Base-by-base conservation (phyloP, 2,888 invertebrate species). In the Trissoscelio sp. region DNA sequence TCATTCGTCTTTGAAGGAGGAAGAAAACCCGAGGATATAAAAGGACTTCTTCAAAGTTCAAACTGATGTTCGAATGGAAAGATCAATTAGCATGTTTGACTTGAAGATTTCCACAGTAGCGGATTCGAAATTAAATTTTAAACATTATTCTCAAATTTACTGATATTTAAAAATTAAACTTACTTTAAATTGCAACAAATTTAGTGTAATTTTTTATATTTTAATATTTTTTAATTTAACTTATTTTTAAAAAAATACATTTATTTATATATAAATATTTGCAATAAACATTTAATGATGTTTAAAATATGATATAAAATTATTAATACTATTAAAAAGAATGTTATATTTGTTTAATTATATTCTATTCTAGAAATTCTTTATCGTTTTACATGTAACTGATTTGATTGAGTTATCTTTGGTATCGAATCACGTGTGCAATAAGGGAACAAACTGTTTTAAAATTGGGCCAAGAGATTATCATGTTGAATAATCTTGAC, bases 381-480 rank as follows among this genome's bases (percentile, higher is more conserved):
- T 24, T 48, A 34, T 58, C 42, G n/a, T 44, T 28, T 44, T 42
- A 42, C 12, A 18, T 46, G 6, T 48, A 28, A 48, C 16, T 18
- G 11, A 24, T 44, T 44, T 44, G 14, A 18, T 48, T 24, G 34
- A 16, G 16, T 14, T 60, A 72, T 72, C 48, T 70, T 28, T 34
- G 12, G n/a, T 53, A 53, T 53, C 31, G 20, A 62, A 73, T 62
- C 53, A 53, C 34, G 42, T 22, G 53, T 53, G 44, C 48, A 42
- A 62, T 51, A 53, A 62, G 14, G 48, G 34, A 42, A 62, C 14
- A 39, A 34, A 53, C 39, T 73, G 42, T 39, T 28, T 48, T 53
- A 62, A 73, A 62, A 73, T 39, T 73, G 51, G 73, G 73, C 62
- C 62, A 73, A 31, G 9, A 58, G 53, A 73, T 73, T 73, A 73